Base-by-base conservation (phyloP, 1,140 invertebrate species). In the Trachymyrmex cornetzi region DNA sequence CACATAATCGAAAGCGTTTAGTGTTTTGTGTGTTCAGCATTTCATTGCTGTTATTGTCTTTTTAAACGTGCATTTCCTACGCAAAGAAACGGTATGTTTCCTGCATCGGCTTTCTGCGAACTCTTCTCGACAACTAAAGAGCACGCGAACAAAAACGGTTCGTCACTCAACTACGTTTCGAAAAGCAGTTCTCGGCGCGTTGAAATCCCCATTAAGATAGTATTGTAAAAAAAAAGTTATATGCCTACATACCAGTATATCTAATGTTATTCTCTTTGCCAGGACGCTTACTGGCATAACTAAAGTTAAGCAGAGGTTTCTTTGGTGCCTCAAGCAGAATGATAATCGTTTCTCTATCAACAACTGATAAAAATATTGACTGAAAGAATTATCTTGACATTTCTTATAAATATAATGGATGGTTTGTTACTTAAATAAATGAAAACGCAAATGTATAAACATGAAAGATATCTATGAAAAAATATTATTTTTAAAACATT, bases 71-170 rank as follows among this genome's bases (percentile, higher is more conserved):
- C 34, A 80, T 71, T 71, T 59, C 53, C 38, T 71, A 77, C 75
- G 14, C 48, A 53, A 48, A 34, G 34, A 61, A 71, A 77, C n/a
- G 27, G 48, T 84, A 27, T 38, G 61, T 74, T 87, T 90, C 57
- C 66, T 55, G 75, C 16, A 72, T 74, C 48, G 55, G 38, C 44
- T 57, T 91, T 91, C 89, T 88, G 27, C 89, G 89, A 91, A 91
- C 19, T 55, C 22, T 22, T 48, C 24, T 55, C 67, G 77, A 34
- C 57, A 55, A n/a, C 24, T 53, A 34, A 59, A 38, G 50, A 48
- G n/a, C 61, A n/a, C 30, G n/a, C 53, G 4, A 64, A 50, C 88
- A 90, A 87, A 87, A 90, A 90, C 30, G 30, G 48, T 59, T 82
- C 30, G 34, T 85, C 61, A 61, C 44, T 74, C 77, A 87, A 90